Evolutionary conservation across 2,113 vertebrate genomes (phyloP), one percentile per base, ranked within the genome.

Genomic region (Alethe diademata): DNA sequence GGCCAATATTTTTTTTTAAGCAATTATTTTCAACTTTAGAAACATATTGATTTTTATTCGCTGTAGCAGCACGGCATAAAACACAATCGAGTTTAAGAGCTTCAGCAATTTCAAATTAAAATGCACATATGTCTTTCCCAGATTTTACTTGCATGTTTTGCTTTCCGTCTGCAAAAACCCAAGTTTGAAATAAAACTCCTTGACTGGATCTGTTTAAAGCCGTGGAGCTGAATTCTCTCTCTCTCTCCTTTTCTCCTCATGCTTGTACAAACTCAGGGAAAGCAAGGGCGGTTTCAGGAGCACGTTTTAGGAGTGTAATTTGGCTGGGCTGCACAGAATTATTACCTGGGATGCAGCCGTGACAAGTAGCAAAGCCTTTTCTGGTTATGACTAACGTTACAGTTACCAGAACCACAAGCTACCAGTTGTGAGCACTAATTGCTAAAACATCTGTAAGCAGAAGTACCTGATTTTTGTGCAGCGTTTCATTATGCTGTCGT

Each of bases 391-490:
- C 69, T 83, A 95, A 95, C n/a, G 72, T 95, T 96, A 33, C 94
- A 85, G 84, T 97, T 94, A 88, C 96, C 86, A 96, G 96, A 94
- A 90, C 93, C 75, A 5, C 72, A 38, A 79, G 97, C 94, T 95
- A 89, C 96, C 33, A 56, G 91, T 90, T 95, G 79, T 12, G 94
- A 97, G 93, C 91, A 56, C 90, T 97, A 95, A 88, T 97, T 97
- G 94, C 94, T 93, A 64, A 92, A 97, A 97, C 96, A 97, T 96
- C 97, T 98, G 97, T 94, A 96, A 85, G 80, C 92, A 92, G 66
- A 94, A 92, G 84, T 95, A 95, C 94, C 76, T 95, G 95, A 58
- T 80, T 95, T 93, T 92, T 91, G 88, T 91, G 73, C 80, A 85
- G 90, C 15, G 11, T 95, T 94, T 86, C 86, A 86, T 94, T 87